Evolutionary conservation across 1,140 invertebrate species (phyloP), one percentile per base, ranked within the genome.

Genomic region (Brachionus rotundiformis): DNA sequence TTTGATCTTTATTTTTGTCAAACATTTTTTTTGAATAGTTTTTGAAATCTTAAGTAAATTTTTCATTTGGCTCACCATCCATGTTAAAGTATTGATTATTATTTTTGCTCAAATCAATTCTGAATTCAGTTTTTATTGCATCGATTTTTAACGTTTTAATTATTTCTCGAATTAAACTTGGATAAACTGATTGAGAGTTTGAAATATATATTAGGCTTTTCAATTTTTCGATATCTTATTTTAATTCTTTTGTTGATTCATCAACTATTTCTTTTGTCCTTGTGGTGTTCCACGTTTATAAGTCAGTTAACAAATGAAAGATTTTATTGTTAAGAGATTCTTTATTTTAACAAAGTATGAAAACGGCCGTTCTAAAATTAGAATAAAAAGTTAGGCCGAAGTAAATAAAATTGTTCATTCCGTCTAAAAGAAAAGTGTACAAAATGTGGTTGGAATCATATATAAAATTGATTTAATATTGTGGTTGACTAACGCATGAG

Each of bases 241-340:
- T 47, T 47, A 47, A 47, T 16, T 47, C 44, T 47, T 47, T 47
- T n/a, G n/a, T 10, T 7, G 44, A 49, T 49, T 49, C 44, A 2
- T 49, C 44, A 49, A 49, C 44, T 49, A 49, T 49, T 49, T 49
- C 44, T 49, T 49, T 49, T 13, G 44, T 49, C 44, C 44, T n/a
- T n/a, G n/a, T n/a, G n/a, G n/a, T n/a, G n/a, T n/a, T n/a, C n/a
- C n/a, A n/a, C n/a, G n/a, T n/a, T n/a, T n/a, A n/a, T n/a, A n/a
- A n/a, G n/a, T n/a, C n/a, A n/a, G n/a, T n/a, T n/a, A n/a, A n/a
- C n/a, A n/a, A n/a, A n/a, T n/a, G n/a, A n/a, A n/a, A n/a, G n/a
- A n/a, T n/a, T n/a, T n/a, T n/a, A n/a, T n/a, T n/a, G n/a, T n/a
- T n/a, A n/a, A n/a, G n/a, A n/a, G n/a, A n/a, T n/a, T n/a, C n/a